Conservation (phyloP, 53 echinoderm and acorn worm genomes). For the Crossaster papposus region DNA sequence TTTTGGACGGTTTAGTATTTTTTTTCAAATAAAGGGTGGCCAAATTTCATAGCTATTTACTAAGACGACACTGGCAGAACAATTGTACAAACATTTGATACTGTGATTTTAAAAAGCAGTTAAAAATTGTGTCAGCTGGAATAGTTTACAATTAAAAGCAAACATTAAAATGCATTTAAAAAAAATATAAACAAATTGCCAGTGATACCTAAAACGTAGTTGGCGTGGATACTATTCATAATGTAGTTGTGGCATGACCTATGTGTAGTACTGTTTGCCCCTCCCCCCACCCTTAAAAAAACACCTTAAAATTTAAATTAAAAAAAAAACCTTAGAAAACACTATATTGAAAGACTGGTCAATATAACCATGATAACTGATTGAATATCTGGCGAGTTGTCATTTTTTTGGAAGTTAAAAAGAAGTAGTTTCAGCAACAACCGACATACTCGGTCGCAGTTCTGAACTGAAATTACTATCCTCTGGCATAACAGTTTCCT, state of each 20-base stretch:
- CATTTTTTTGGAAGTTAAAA: not conserved
- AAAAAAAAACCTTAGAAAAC: no score
- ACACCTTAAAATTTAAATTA: no score
- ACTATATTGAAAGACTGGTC: not conserved
- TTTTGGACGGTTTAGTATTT: no score
- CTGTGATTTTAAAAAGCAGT: not conserved
- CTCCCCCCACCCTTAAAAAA: no score
- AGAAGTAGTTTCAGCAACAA: constrained; percentile 2
- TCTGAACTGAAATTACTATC: not conserved
- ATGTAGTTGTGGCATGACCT: no score
- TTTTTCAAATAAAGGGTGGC: no score
- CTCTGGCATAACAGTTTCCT: not conserved
- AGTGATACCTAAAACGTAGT: no score
- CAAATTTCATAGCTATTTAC: no score
- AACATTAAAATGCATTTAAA: not conserved
- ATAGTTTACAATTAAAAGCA: not conserved
- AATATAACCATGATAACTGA: no score
- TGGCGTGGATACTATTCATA: no score
- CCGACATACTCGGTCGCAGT: not conserved
- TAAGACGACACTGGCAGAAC: no score
- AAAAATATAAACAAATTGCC: not conserved
- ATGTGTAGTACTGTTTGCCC: no score
- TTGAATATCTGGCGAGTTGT: not conserved
- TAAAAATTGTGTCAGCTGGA: not conserved
- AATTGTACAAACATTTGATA: not conserved